Base-by-base conservation (phyloP, 2,888 invertebrate species). In the Cheilosia pagana region DNA sequence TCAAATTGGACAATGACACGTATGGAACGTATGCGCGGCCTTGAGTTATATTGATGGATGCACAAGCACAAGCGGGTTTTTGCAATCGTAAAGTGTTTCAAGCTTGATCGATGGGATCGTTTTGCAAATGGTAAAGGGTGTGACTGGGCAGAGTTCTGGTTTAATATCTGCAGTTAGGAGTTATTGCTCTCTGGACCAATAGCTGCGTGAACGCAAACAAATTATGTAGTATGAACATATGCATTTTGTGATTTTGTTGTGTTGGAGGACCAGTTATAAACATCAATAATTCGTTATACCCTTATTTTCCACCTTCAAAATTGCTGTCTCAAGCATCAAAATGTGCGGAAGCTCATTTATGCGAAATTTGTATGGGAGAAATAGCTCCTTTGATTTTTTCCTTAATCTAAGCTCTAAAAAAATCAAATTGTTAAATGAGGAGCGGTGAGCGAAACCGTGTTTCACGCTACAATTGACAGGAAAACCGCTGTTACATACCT, bases 41-140 rank as follows among this genome's bases (percentile, higher is more conserved):
- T 81, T 81, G 57, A 75, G 62, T 75, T 75, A 75, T 53, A 75
- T 53, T 39, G 75, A 68, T 81, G 75, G 28, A 68, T 67, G n/a
- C 14, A 41, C 23, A 31, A 45, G n/a, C 12, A 41, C 31, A 31
- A 60, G 10, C 23, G 53, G 19, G 31, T 19, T 35, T 43, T 23
- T 59, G 43, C 39, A 45, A 43, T 53, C 50, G 71, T 41, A 23
- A 50, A 48, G n/a, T 71, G 23, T 50, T 50, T 25, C 14, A 10
- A 23, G 1, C 41, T 72, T 74, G 67, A 74, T 79, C 39, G 79
- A 79, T 79, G 67, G 53, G 16, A 41, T 41, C 23, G 39, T 60
- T 35, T 60, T 21, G 35, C 35, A 57, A 16, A 35, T 16, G 31
- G 57, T 43, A 14, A 45, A 39, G 39, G 74, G 74, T 39, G 74